Conservation (phyloP, 2,113 vertebrate genomes). For the Mormoops blainvillei region DNA sequence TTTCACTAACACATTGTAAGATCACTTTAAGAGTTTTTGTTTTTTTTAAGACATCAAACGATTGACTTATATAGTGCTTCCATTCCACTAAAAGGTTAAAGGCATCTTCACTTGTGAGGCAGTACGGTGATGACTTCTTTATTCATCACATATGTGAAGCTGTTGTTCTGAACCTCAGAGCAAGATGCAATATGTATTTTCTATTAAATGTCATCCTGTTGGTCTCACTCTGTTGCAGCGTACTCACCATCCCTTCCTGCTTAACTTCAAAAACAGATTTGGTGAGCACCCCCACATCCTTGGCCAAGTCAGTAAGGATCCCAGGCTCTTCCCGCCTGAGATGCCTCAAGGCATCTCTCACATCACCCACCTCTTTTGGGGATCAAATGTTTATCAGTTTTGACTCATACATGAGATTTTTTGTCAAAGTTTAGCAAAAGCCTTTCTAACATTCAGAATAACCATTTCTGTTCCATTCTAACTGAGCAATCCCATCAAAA, state of each 20-base stretch:
- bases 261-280: constrained; percentile 24
- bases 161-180: background rate
- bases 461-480: background rate
- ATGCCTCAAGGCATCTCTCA: background rate
- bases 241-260: background rate
- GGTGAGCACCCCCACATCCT: background rate
- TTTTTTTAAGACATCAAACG: background rate
- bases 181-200: constrained; percentile 1
- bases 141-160: background rate
- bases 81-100: background rate
- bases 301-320: background rate
- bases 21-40: background rate
- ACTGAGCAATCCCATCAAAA: background rate
- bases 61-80: background rate
- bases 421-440: background rate
- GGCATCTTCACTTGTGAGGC: background rate
- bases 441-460: constrained; percentile 11
- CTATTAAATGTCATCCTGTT: background rate
- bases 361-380: background rate
- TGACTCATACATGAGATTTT: background rate
- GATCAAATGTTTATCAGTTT: background rate
- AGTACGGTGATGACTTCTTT: background rate
- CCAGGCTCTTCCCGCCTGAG: background rate
- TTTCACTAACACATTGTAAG: background rate
- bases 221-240: background rate